A percentile compares a stretch with the other conserved stretches of the same genome.
Conservation (phyloP, 2,888 invertebrate genomes). For the Dascillus cervinus region DNA sequence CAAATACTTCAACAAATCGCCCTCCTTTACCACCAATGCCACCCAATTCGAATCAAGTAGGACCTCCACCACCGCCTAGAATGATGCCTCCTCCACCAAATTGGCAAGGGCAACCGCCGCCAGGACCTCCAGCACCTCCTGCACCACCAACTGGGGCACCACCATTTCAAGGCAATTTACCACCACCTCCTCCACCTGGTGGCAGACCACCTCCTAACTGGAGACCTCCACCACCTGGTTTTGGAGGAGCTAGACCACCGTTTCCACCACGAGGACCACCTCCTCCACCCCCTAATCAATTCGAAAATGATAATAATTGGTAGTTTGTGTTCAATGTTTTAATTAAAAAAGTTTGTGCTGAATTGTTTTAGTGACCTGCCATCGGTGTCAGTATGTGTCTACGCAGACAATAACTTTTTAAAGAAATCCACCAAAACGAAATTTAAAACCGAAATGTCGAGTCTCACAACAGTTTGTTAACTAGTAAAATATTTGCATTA, state of each 20-base stretch:
- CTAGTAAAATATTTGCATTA: too few relatives aligned
- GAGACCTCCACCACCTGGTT: conserved; percentile 59
- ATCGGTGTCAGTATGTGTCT: too few relatives aligned
- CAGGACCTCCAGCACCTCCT: conserved; percentile 40
- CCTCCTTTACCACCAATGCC: conserved; percentile 37
- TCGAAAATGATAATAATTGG: conserved; percentile 26
- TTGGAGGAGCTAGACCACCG: conserved; percentile 39
- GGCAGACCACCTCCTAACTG: conserved; percentile 58
- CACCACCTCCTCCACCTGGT: conserved; percentile 52
- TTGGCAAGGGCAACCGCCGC: conserved; percentile 35
- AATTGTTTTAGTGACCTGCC: too few relatives aligned
- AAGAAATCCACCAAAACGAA: too few relatives aligned
- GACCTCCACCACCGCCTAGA: conserved; percentile 30
- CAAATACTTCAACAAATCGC: conserved; percentile 20
- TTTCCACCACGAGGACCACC: conserved; percentile 66
- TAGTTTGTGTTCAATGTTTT: conserved; percentile 9
- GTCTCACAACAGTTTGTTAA: too few relatives aligned
- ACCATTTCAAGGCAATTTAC: conserved; percentile 42
- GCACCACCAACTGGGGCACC: conserved; percentile 33
- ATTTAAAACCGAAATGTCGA: too few relatives aligned
- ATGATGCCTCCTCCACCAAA: conserved; percentile 38
- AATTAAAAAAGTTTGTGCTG: neutral
- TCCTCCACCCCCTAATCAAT: conserved; percentile 53
- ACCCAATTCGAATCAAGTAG: conserved; percentile 28
- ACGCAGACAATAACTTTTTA: too few relatives aligned